Base-by-base conservation (phyloP, 2,797 vertebrate genomes). In the Numenius phaeopus region DNA sequence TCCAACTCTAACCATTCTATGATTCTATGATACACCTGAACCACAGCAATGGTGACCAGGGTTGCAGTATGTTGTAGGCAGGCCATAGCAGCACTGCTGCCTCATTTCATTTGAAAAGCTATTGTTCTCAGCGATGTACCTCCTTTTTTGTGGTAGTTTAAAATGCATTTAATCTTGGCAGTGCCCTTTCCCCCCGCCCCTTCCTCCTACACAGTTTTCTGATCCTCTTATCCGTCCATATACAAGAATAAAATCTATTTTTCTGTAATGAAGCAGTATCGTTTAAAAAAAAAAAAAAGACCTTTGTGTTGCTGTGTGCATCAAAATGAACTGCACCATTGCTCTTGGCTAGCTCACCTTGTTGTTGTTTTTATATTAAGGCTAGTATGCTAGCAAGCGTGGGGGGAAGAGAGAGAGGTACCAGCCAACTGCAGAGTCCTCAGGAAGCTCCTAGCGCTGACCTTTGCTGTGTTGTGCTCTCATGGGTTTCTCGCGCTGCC, bases 321-420 rank as follows among this genome's bases (percentile, higher is more conserved):
- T 78, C 79, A n/a, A 19, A 91, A 72, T 77, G 52, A 90, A 37
- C 65, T 75, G 49, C 14, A 2, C 42, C 32, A 2, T 79, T 2
- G 22, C 39, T 82, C 86, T 82, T 79, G 55, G 50, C 93, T 83
- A 79, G 40, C 50, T 64, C 46, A 93, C 91, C 77, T 94, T 54
- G 77, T 50, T 76, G 14, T 10, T 87, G 64, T 26, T 93, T 75
- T 83, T 57, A 2, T 70, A 6, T 83, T 57, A 30, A 62, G 40
- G 37, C 44, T 66, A 58, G 9, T 62, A 17, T 32, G 29, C 24
- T 72, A 47, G 49, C 64, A 57, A 39, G 59, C 8, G 17, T 4
- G 14, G 2, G 15, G 34, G 15, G 5, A 27, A 24, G 30, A 61
- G 66, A 55, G 29, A 42, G 50, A 64, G 57, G 7, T 9, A 17